Conservation (phyloP, 2,113 vertebrate genomes). For the Ciconia boyciana region DNA sequence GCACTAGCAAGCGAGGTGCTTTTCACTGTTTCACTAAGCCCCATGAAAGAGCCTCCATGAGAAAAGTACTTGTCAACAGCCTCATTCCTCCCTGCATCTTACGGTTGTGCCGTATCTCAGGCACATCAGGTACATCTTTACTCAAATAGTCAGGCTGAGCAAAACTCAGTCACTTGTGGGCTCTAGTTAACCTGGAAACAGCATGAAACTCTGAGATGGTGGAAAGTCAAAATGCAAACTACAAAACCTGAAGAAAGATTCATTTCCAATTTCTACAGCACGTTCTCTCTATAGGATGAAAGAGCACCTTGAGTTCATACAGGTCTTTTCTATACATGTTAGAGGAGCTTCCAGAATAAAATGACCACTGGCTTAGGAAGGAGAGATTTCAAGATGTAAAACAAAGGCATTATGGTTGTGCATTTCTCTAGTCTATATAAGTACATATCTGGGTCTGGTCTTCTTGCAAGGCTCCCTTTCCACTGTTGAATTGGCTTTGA, state of each 20-base stretch:
- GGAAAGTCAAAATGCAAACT: not conserved
- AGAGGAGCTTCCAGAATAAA: not conserved
- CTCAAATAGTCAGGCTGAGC: not conserved
- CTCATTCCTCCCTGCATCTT: not conserved
- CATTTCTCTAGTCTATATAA: not conserved
- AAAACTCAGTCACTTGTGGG: not conserved
- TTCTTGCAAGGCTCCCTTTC: not conserved
- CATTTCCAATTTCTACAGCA: not conserved
- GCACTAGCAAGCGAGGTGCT: not conserved
- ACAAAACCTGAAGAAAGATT: not conserved
- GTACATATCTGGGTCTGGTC: not conserved
- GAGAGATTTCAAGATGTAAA: not conserved
- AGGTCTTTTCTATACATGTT: not conserved
- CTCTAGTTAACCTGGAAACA: not conserved
- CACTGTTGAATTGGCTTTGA: not conserved
- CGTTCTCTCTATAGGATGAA: not conserved
- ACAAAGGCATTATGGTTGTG: not conserved
- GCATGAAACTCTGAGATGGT: not conserved
- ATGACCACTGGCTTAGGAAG: not conserved
- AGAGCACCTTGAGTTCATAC: not conserved
- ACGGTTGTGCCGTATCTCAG: accelerated
- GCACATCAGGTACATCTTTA: not conserved
- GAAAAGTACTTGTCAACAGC: not conserved
- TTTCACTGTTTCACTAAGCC: not conserved
- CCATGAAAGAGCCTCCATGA: not conserved